Percentiles rank a stretch among this genome's conserved stretches.
Evolutionary conservation across 2,888 invertebrate species (phyloP).

Genomic region (Bombyx huttoni): DNA sequence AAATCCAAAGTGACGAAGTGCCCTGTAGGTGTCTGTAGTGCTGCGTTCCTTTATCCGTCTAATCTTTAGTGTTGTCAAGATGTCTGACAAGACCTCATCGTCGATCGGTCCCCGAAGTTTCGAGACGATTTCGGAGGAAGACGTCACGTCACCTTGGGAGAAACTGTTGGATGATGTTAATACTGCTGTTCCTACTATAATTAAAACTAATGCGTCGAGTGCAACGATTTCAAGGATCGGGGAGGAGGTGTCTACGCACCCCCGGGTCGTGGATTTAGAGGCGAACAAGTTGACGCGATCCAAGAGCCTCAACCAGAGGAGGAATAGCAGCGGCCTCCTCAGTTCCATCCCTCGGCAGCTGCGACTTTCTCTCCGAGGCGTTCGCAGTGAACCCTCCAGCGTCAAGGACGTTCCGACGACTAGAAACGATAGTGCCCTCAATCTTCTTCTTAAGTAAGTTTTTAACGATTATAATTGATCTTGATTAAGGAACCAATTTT

Average conservation of each 20-base stretch:
- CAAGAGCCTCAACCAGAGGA: conserved; percentile 61
- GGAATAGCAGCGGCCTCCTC: conserved; percentile 67
- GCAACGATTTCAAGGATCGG: conserved; percentile 40
- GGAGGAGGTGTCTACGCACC: conserved; percentile 42
- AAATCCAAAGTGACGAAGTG: conserved; percentile 72
- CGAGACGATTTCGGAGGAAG: conserved; percentile 67
- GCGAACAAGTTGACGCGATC: conserved; percentile 56
- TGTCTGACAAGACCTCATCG: conserved; percentile 66
- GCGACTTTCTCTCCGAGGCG: conserved; percentile 61
- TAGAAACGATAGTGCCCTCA: conserved; percentile 64
- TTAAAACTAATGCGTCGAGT: conserved; percentile 59
- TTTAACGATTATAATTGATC: neutral
- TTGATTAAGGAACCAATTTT: too few relatives aligned
- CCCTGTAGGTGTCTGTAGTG: conserved; percentile 63
- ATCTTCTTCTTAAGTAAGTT: conserved; percentile 64
- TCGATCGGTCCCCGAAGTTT: conserved; percentile 65
- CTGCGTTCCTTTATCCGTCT: conserved; percentile 50
- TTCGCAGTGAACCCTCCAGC: conserved; percentile 64
- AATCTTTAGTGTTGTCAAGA: conserved; percentile 31
- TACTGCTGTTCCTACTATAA: conserved; percentile 57
- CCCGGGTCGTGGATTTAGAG: conserved; percentile 43
- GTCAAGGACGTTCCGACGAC: conserved; percentile 62
- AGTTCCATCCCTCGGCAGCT: conserved; percentile 67
- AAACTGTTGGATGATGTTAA: conserved; percentile 60
- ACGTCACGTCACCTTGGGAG: conserved; percentile 62